Percentiles rank a stretch among this genome's conserved stretches.
phyloP scores from a whole-genome alignment of 2,113 vertebrate species.

The Thalassarche chlororhynchos region DNA sequence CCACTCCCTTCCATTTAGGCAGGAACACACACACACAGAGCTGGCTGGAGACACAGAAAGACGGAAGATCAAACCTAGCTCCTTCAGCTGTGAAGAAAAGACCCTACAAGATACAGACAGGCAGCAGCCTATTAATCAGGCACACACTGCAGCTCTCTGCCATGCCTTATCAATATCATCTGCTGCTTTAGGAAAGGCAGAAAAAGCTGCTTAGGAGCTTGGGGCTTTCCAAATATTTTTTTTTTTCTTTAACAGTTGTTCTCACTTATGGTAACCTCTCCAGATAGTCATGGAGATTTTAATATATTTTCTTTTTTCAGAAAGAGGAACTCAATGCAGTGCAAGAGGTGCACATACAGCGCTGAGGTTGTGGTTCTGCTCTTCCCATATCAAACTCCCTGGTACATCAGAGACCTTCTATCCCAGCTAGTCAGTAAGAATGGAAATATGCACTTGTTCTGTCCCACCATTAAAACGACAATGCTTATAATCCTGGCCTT shows the following conservation, averaged over 20 bases:
- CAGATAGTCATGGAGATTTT: background rate
- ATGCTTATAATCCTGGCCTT: background rate
- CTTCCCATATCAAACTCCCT: background rate
- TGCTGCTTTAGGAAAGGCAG: background rate
- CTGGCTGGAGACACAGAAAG: background rate
- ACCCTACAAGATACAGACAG: background rate
- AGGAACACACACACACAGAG: background rate
- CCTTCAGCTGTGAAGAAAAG: background rate
- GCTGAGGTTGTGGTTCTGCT: background rate
- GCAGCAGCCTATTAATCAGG: background rate
- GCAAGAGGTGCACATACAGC: background rate
- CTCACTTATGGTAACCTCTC: background rate
- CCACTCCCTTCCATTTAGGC: background rate
- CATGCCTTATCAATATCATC: background rate
- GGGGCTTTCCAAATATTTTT: background rate
- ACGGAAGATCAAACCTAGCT: background rate
- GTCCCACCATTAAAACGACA: background rate
- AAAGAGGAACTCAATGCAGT: background rate
- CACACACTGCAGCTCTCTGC: background rate
- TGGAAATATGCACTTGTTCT: background rate
- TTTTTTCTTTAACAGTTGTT: background rate
- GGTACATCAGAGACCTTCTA: background rate
- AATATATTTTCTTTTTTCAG: background rate
- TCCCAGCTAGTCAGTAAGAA: background rate
- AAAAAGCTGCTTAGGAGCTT: background rate